Base-by-base conservation (phyloP, 1,140 invertebrate genomes). In the Bombus haemorrhoidalis region DNA sequence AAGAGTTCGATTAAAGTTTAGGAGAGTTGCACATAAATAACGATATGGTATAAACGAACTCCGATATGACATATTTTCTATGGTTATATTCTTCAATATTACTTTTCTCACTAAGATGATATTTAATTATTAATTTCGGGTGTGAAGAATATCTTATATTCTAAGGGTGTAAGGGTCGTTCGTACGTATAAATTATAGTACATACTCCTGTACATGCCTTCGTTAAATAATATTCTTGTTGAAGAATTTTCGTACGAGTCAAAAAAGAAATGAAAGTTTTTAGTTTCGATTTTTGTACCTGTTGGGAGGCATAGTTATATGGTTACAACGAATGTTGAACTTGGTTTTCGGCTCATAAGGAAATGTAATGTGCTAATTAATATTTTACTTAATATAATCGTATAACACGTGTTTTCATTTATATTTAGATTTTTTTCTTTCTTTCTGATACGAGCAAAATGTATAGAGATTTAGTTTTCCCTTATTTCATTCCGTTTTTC, bases 201-300 rank as follows among this genome's bases (percentile, higher is more conserved):
- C n/a, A 41, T 9, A 62, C 79, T 8, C 84, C 84, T 0, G 22
- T 15, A 32, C 28, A 68, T 6, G 84, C 32, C 25, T 37, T 37
- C 22, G 75, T 28, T 37, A 47, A 37, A 25, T 57, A 37, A 68
- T 53, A 85, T 37, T 28, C 59, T 85, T 73, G 34, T 6, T 43
- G 10, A 8, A 43, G 32, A 28, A 85, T 57, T 9, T 74, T 43
- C 53, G 53, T 69, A n/a, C 78, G 37, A 74, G 57, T 75, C 15
- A 75, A 57, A 28, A 47, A 22, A 8, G 34, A 32, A 43, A 75
- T 43, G 43, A 81, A 75, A 53, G 4, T 75, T 81, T 72, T 81
- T 12, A 75, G 43, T 81, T 62, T 85, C 28, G 57, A 41, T 28
- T 59, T 85, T 81, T 43, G 78, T 68, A 85, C 84, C 84, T 85